Evolutionary conservation across 2,888 invertebrate species (phyloP).

Genomic region (Serrognathus titanus): DNA sequence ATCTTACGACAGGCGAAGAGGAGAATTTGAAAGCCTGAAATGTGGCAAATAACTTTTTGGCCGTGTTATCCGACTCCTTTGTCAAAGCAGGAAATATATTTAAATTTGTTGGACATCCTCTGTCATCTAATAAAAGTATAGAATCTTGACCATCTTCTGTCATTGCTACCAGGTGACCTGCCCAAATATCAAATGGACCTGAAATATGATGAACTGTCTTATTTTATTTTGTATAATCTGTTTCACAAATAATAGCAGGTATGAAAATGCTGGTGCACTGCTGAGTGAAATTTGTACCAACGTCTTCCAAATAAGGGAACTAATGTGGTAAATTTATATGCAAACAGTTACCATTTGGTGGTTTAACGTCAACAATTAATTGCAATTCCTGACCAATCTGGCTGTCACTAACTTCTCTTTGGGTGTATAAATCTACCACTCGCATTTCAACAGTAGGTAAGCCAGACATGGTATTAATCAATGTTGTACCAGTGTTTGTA

Average conservation of each 20-base stretch:
- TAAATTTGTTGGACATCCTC: slow-evolving; percentile 76
- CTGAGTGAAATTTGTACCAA: background rate
- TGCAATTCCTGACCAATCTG: slow-evolving; percentile 66
- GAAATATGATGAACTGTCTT: background rate
- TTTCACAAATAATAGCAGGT: too few species aligned
- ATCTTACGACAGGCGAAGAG: slow-evolving; percentile 76
- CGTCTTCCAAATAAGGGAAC: background rate
- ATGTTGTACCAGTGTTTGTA: slow-evolving; percentile 50
- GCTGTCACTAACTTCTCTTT: slow-evolving; percentile 60
- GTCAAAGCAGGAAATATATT: slow-evolving; percentile 53
- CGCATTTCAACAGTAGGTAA: slow-evolving; percentile 55
- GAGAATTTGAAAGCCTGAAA: slow-evolving; percentile 88
- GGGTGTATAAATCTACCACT: slow-evolving; percentile 57
- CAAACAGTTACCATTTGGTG: slow-evolving; percentile 50
- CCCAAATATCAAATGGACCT: slow-evolving; percentile 63
- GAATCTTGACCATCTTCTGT: slow-evolving; percentile 73
- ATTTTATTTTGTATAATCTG: background rate
- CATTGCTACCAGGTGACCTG: slow-evolving; percentile 76
- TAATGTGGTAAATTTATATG: background rate
- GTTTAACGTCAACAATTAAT: slow-evolving; percentile 59
- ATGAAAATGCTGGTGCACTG: background rate
- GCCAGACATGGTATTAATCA: slow-evolving; percentile 50
- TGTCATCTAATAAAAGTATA: slow-evolving; percentile 68
- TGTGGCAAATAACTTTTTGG: slow-evolving; percentile 54
- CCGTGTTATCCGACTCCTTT: slow-evolving; percentile 41